A percentile compares a stretch with the other conserved stretches of the same genome.
Evolutionary conservation across 2,113 vertebrate genomes (phyloP).

Genomic region (Engraulis encrasicolus): DNA sequence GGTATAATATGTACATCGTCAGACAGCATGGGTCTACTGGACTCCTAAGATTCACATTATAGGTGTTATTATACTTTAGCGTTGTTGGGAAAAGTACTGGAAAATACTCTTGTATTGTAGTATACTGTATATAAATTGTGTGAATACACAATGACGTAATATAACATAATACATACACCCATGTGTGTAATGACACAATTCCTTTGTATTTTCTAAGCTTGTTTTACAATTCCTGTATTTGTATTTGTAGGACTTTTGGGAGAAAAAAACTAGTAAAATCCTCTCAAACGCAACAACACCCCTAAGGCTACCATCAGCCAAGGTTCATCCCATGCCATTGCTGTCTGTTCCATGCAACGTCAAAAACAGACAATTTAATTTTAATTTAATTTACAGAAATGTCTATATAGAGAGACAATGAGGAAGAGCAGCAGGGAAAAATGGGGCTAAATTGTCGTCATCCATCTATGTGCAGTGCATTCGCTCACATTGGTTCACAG

Average conservation of each 20-base stretch:
- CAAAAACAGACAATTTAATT: slow-evolving; percentile 62
- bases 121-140: no score
- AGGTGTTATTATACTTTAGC: no score
- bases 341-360: slow-evolving; percentile 54
- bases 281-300: slow-evolving; percentile 46
- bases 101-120: no score
- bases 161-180: neutral
- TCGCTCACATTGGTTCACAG: slow-evolving; percentile 20
- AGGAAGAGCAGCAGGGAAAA: slow-evolving; percentile 47
- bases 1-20: neutral
- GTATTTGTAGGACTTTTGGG: slow-evolving; percentile 49
- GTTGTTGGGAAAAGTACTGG: no score
- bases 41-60: no score
- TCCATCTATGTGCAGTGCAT: slow-evolving; percentile 24
- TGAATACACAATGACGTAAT: no score
- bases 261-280: slow-evolving; percentile 31
- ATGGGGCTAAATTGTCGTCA: slow-evolving; percentile 56
- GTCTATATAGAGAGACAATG: slow-evolving; percentile 42
- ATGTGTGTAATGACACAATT: neutral
- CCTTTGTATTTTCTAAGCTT: neutral
- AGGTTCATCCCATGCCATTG: slow-evolving; percentile 46
- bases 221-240: slow-evolving; percentile 44
- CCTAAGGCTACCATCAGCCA: slow-evolving; percentile 61
- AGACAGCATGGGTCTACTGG: neutral
- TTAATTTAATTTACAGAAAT: slow-evolving; percentile 23